Conservation (phyloP, 1,140 invertebrate genomes). For the Portunus trituberculatus region DNA sequence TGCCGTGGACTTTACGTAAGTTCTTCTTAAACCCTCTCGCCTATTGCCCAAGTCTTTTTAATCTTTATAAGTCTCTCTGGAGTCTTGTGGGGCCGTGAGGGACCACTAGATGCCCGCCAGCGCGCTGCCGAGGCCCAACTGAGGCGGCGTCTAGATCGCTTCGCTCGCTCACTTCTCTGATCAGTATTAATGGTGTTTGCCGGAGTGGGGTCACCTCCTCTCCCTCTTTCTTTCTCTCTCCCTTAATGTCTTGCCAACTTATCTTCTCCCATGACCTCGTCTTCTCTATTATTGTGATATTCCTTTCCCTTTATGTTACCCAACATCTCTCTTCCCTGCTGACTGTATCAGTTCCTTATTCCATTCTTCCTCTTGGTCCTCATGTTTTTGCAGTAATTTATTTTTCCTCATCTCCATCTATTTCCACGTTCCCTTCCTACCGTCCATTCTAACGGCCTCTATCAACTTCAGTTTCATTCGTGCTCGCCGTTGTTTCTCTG, state of each 20-base stretch:
- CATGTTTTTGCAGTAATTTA: background rate
- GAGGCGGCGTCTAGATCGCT: slow-evolving; percentile 28
- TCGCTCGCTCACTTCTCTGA: slow-evolving; percentile 38
- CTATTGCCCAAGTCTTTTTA: slow-evolving; percentile 22
- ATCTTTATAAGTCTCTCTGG: slow-evolving; percentile 4
- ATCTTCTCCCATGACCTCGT: background rate
- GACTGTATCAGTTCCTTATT: background rate
- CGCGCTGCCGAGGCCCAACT: background rate
- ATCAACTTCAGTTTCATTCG: background rate
- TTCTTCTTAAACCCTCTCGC: slow-evolving; percentile 12
- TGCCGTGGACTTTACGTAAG: background rate
- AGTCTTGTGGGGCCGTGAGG: background rate
- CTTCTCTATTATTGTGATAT: slow-evolving; percentile 18
- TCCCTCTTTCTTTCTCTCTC: background rate
- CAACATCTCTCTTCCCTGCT: background rate
- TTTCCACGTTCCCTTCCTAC: background rate
- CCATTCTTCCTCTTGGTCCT: background rate
- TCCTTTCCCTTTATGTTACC: background rate
- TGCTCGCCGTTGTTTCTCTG: background rate
- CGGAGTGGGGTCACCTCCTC: background rate
- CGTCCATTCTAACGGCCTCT: no score
- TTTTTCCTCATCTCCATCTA: background rate
- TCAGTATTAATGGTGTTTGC: slow-evolving; percentile 57
- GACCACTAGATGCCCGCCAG: background rate
- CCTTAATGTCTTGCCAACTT: slow-evolving; percentile 6